phyloP scores from a whole-genome alignment of 1,140 invertebrate species.

The Saccostrea cuccullata region DNA sequence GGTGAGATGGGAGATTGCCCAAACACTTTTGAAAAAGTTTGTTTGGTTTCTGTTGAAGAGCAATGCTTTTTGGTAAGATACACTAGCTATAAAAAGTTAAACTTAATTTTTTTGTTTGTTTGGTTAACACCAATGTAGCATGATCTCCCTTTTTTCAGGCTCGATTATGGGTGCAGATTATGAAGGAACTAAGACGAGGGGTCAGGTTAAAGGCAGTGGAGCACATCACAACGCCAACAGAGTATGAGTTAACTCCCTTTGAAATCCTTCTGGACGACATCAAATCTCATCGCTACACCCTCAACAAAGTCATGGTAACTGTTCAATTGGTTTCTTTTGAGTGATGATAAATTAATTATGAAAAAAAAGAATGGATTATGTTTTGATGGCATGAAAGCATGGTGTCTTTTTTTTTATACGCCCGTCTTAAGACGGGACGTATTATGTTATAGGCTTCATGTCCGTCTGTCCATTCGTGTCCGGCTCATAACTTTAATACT shows the following conservation, averaged over 20 bases:
- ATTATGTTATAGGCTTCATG: no score
- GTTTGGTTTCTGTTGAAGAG: neutral
- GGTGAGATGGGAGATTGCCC: neutral
- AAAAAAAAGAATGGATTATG: neutral
- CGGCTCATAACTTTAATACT: no score
- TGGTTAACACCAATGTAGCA: neutral
- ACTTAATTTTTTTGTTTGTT: neutral
- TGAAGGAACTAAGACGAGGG: constrained; percentile 89
- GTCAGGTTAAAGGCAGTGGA: constrained; percentile 95
- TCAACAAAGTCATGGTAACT: constrained; percentile 80
- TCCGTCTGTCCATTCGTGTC: no score
- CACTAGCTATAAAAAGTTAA: neutral
- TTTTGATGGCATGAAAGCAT: neutral
- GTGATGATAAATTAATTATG: neutral
- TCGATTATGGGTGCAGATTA: constrained; percentile 97
- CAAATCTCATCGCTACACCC: constrained; percentile 89
- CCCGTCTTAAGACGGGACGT: no score
- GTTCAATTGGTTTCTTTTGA: neutral
- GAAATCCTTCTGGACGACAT: constrained; percentile 99
- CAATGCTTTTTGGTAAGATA: neutral
- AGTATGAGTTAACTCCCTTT: constrained; percentile 97
- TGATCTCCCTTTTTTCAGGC: constrained; percentile 83
- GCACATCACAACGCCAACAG: constrained; percentile 82
- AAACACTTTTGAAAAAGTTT: neutral
- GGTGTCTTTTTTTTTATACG: neutral